These are phyloP conservation scores for Amblyraja radiata DNA, from an alignment of 2,797 vertebrate genomes.

Conservation along the genomic window DNA sequence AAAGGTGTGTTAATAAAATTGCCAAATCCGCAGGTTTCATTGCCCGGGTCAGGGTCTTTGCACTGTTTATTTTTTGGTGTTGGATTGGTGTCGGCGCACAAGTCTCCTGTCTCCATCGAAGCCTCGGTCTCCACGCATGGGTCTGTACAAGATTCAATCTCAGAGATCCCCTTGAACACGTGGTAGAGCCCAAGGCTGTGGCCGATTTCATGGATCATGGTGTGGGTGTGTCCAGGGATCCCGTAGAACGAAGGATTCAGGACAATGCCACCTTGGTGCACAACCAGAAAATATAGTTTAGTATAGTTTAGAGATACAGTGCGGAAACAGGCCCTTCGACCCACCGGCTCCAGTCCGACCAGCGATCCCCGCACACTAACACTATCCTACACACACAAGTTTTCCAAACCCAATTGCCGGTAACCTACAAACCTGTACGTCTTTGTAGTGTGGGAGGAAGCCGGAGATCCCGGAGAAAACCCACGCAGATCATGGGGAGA, in stretches of 20 bases:
- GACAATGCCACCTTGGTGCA: slow-evolving; percentile 73
- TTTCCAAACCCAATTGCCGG: no score
- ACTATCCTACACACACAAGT: no score
- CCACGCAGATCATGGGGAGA: no score
- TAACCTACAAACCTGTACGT: no score
- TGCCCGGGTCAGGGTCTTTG: slow-evolving; percentile 81
- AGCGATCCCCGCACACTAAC: no score
- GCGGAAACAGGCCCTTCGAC: no score
- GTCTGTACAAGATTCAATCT: slow-evolving; percentile 93
- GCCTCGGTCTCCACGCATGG: slow-evolving; percentile 91
- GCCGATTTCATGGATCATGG: slow-evolving; percentile 96
- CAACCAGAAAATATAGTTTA: background rate
- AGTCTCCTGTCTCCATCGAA: slow-evolving; percentile 92
- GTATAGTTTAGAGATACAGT: no score
- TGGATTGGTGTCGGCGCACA: slow-evolving; percentile 92
- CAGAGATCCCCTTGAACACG: slow-evolving; percentile 92
- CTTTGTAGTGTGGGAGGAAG: no score
- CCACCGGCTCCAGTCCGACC: no score
- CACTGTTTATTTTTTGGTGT: slow-evolving; percentile 90
- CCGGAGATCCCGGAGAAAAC: no score
- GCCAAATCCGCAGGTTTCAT: slow-evolving; percentile 83
- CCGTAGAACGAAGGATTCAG: slow-evolving; percentile 94
- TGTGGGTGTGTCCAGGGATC: slow-evolving; percentile 88
- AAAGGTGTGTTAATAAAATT: slow-evolving; percentile 85
- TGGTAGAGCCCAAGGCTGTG: slow-evolving; percentile 95